Base-by-base conservation (phyloP, 2,797 vertebrate genomes). In the Muscicapa striata region DNA sequence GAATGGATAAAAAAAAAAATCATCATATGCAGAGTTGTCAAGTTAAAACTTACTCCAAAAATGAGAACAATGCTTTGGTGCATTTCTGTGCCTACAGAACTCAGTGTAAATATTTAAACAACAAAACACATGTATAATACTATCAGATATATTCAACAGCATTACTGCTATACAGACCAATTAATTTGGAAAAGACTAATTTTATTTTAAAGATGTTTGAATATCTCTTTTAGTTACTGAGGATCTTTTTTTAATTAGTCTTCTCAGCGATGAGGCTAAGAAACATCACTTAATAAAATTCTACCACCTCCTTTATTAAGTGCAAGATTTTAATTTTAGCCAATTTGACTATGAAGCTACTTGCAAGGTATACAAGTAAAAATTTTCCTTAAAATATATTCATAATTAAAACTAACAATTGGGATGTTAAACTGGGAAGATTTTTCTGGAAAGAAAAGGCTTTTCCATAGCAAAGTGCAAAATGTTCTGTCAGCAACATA, bases 391-490 rank as follows among this genome's bases (percentile, higher is more conserved):
- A 57, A 91, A 95, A 80, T 81, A 74, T 57, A 84, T 69, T 77
- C 3, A n/a, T 57, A 84, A 62, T 89, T 90, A 81, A 91, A 94
- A 87, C 22, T 64, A 91, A 76, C 36, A 70, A 43, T 81, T 81
- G 45, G 4, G 6, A 40, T 85, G 40, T 89, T 92, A 87, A 91
- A 74, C 61, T 74, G 68, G 20, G 87, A 89, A 75, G 54, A 78
- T 29, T 17, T 52, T 92, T 84, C 54, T 45, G 41, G 43, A 94
- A 83, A 84, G 64, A 92, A 76, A 36, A 48, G 24, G n/a, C 10
- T 87, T 95, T 94, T 79, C 66, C 63, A 92, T 21, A 90, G 59
- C n/a, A 40, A 96, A 82, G 59, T 91, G 93, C 82, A 95, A 95
- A 94, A 94, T 66, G 15, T 24, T 94, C 64, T 17, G 10, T 87